phyloP scores from a whole-genome alignment of 2,797 vertebrate species.

The Gila robusta region DNA sequence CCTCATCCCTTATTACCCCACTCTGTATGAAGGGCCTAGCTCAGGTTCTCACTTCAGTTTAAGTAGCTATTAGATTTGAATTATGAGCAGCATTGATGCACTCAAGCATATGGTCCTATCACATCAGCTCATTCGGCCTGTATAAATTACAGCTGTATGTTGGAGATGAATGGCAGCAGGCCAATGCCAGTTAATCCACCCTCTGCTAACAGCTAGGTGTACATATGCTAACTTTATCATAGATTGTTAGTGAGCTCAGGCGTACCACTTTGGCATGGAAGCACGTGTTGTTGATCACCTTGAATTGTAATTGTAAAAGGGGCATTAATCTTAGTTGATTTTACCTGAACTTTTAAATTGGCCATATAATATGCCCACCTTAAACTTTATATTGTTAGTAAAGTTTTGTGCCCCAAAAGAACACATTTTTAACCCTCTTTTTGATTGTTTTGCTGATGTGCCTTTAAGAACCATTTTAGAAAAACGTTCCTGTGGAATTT shows the following conservation, averaged over 20 bases:
- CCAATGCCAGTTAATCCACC: slow-evolving; percentile 50
- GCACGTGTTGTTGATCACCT: slow-evolving; percentile 13
- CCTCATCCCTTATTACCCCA: slow-evolving; percentile 60
- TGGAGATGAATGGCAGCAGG: slow-evolving; percentile 57
- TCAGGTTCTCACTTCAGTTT: slow-evolving; percentile 55
- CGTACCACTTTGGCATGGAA: not conserved
- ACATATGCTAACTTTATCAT: slow-evolving; percentile 28
- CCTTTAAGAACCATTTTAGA: not conserved
- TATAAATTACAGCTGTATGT: slow-evolving; percentile 58
- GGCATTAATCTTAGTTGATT: not conserved
- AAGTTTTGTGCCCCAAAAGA: not conserved
- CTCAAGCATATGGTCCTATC: slow-evolving; percentile 59
- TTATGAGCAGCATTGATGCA: slow-evolving; percentile 63
- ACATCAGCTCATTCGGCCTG: slow-evolving; percentile 54
- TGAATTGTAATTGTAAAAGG: slow-evolving; percentile 12
- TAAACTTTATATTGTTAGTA: not conserved
- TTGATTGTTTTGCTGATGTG: not conserved
- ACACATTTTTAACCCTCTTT: not conserved
- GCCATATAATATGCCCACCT: not conserved
- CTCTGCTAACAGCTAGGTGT: slow-evolving; percentile 13
- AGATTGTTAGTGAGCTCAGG: slow-evolving; percentile 10
- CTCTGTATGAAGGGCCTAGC: slow-evolving; percentile 56
- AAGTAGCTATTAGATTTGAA: slow-evolving; percentile 67
- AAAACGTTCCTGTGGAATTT: not conserved
- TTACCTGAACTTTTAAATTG: slow-evolving; percentile 1